phyloP scores from a whole-genome alignment of 2,888 invertebrate genomes.

The Dusona sp. region DNA sequence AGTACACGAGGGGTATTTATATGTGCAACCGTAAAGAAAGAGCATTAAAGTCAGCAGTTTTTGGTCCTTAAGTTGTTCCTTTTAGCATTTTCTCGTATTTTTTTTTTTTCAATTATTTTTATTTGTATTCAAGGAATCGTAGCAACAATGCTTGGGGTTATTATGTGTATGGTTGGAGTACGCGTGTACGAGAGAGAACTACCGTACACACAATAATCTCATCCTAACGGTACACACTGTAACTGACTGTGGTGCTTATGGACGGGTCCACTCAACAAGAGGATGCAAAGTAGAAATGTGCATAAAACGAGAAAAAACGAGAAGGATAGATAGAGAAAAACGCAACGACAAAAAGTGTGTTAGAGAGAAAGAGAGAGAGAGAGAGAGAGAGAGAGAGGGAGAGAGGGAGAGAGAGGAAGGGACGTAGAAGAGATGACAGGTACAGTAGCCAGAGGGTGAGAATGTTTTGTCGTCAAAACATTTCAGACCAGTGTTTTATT shows the following conservation, averaged over 20 bases:
- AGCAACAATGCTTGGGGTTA: conserved; percentile 34
- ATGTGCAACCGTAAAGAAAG: not conserved
- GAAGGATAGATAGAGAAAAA: conserved; percentile 2
- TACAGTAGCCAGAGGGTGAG: conserved; percentile 29
- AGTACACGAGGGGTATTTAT: not conserved
- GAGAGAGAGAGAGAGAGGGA: not conserved
- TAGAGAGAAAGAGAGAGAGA: too few relatives aligned
- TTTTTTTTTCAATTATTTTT: not conserved
- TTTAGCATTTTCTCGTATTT: not conserved
- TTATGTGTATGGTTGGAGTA: not conserved
- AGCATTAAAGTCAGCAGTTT: not conserved
- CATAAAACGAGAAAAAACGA: conserved; percentile 33
- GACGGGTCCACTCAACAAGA: conserved; percentile 46
- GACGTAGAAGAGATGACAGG: not conserved
- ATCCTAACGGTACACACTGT: conserved; percentile 66
- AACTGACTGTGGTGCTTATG: conserved; percentile 44
- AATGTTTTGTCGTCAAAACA: conserved; percentile 6
- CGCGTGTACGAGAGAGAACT: conserved; percentile 8
- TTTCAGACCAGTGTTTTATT: not conserved
- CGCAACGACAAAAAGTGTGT: not conserved
- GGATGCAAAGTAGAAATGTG: conserved; percentile 67
- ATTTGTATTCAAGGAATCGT: conserved; percentile 27
- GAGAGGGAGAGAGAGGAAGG: not conserved
- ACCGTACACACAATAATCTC: conserved; percentile 64
- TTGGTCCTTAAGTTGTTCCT: not conserved